Percentiles rank a stretch among this genome's conserved stretches.
Conservation (phyloP, 2,113 vertebrate genomes). For the Seriola quinqueradiata region DNA sequence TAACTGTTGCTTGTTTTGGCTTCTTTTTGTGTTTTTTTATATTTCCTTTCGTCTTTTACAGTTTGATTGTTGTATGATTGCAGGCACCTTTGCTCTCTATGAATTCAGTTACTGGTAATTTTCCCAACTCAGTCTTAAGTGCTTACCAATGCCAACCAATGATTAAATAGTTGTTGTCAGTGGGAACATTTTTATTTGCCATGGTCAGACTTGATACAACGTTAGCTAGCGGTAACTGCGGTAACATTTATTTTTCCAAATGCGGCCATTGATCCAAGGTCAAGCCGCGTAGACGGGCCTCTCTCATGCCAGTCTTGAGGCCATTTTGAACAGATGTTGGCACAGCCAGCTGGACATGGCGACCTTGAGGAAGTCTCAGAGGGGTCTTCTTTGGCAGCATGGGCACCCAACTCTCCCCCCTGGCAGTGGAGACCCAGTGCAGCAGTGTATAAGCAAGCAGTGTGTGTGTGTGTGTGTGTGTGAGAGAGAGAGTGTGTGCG, state of each 20-base stretch:
- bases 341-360: conserved; percentile 80
- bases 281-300: conserved; percentile 60
- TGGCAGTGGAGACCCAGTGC: conserved; percentile 67
- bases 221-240: background rate
- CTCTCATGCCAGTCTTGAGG: conserved; percentile 81
- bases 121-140: background rate
- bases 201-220: background rate
- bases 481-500: conserved; percentile 28
- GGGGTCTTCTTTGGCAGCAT: conserved; percentile 79
- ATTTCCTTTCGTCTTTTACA: background rate
- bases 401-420: conserved; percentile 73
- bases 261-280: conserved; percentile 70
- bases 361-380: conserved; percentile 81
- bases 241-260: conserved; percentile 34
- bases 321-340: conserved; percentile 83
- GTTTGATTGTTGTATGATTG: background rate
- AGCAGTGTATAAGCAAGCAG: conserved; percentile 53
- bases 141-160: background rate
- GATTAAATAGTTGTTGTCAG: background rate
- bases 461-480: conserved; percentile 26
- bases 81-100: background rate
- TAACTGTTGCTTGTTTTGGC: too few relatives aligned
- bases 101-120: background rate
- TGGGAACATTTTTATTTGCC: background rate
- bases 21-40: background rate